A percentile compares a stretch with the other conserved stretches of the same genome.
Evolutionary conservation across 1,140 invertebrate species (phyloP).

Genomic region (Meteorus sp.): DNA sequence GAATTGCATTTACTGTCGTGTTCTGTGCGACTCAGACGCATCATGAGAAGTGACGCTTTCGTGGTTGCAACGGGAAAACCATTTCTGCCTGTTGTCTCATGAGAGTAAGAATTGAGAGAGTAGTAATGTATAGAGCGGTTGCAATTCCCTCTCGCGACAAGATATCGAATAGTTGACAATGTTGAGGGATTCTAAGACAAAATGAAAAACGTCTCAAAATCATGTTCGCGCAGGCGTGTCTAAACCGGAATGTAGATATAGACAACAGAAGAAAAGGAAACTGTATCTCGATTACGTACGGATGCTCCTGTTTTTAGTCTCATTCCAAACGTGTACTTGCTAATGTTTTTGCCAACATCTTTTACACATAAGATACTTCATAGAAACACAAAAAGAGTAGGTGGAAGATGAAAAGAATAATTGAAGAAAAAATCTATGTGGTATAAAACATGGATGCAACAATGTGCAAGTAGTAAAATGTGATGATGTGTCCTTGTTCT

Average conservation of each 20-base stretch:
- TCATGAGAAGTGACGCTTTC: slow-evolving; percentile 23
- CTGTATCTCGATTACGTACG: slow-evolving; percentile 20
- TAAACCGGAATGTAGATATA: slow-evolving; percentile 1
- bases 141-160: too few species aligned
- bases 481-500: not conserved
- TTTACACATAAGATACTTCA: not conserved
- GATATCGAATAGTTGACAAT: too few species aligned
- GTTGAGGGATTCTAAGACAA: too few species aligned
- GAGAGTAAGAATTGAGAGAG: slow-evolving; percentile 6
- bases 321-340: slow-evolving; percentile 6
- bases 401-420: slow-evolving; percentile 8
- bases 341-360: slow-evolving; percentile 2
- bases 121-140: too few species aligned
- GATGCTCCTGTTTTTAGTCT: slow-evolving; percentile 14
- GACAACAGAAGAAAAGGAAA: slow-evolving; percentile 10
- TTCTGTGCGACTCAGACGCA: slow-evolving; percentile 17
- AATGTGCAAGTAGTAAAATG: not conserved
- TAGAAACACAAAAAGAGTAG: slow-evolving; percentile 1
- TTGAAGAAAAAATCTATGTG: not conserved
- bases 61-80: slow-evolving; percentile 16
- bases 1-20: slow-evolving; percentile 23
- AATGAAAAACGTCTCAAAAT: too few species aligned
- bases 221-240: not conserved
- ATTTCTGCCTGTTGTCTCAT: slow-evolving; percentile 23
- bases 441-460: not conserved